phyloP scores from a whole-genome alignment of 2,888 invertebrate species.

The Scelioninae gen. 2 region DNA sequence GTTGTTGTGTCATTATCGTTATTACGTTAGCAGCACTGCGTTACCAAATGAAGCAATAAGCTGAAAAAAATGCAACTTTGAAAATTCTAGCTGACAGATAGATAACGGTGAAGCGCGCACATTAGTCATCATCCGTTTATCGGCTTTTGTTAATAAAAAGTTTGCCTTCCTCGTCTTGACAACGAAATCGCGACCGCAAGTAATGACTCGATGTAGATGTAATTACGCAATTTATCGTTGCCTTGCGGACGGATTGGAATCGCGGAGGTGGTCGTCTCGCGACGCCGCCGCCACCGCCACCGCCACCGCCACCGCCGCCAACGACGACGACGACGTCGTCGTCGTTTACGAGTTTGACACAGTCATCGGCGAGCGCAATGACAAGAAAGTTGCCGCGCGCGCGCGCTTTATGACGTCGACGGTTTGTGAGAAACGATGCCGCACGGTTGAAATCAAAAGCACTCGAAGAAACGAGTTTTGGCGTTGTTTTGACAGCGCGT shows the following conservation, averaged over 20 bases:
- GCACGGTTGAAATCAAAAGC: constrained; percentile 35
- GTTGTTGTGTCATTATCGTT: no score
- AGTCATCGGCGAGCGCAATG: constrained; percentile 42
- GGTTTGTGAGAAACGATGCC: constrained; percentile 48
- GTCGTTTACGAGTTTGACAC: constrained; percentile 51
- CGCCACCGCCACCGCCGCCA: no score
- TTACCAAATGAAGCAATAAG: no score
- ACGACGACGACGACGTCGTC: constrained; percentile 20
- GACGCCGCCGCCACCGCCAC: constrained; percentile 18
- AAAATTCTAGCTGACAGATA: not conserved
- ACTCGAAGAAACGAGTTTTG: constrained; percentile 32
- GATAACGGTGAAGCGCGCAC: constrained; percentile 7
- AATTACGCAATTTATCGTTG: constrained; percentile 50
- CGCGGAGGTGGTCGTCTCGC: constrained; percentile 42
- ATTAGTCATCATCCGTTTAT: constrained; percentile 21
- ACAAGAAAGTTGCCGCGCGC: constrained; percentile 29
- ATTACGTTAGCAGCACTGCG: no score
- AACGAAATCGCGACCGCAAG: constrained; percentile 23
- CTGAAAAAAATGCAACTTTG: not conserved
- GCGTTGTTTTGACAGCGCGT: constrained; percentile 45
- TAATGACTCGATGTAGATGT: constrained; percentile 38
- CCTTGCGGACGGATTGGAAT: constrained; percentile 4
- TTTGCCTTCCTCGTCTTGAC: not conserved
- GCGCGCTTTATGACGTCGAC: constrained; percentile 43
- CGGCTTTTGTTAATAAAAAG: constrained; percentile 26